phyloP scores from a whole-genome alignment of 1,140 invertebrate species.

The Leptopilina boulardi region DNA sequence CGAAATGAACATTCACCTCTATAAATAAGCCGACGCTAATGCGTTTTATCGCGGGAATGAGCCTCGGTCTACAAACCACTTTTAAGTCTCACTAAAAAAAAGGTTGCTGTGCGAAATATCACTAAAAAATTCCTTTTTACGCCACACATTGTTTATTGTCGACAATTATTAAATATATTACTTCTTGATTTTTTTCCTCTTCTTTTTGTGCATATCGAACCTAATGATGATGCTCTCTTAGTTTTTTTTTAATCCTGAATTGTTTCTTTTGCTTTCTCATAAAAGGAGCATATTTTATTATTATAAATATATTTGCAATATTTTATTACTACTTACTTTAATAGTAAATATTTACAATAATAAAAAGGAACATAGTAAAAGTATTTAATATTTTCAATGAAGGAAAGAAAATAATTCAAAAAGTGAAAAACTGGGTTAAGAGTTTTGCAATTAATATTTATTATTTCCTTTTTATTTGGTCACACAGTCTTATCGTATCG shows the following conservation, averaged over 20 bases:
- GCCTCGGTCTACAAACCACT: constrained; percentile 38
- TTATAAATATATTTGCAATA: too few relatives aligned
- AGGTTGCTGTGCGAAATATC: background rate
- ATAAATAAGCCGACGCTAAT: constrained; percentile 69
- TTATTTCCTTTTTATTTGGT: background rate
- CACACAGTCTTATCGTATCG: constrained; percentile 34
- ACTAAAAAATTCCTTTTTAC: constrained; percentile 4
- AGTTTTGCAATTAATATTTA: constrained; percentile 32
- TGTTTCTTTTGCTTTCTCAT: too few relatives aligned
- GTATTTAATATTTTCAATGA: too few relatives aligned
- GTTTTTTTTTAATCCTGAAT: too few relatives aligned
- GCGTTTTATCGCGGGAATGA: constrained; percentile 63
- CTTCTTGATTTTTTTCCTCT: too few relatives aligned
- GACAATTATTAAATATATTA: background rate
- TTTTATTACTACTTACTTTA: too few relatives aligned
- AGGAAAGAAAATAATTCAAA: too few relatives aligned
- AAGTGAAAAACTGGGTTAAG: background rate
- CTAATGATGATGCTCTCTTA: too few relatives aligned
- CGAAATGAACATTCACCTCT: constrained; percentile 61
- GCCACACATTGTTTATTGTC: background rate
- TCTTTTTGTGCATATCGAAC: too few relatives aligned
- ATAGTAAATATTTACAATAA: too few relatives aligned
- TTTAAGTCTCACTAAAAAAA: background rate
- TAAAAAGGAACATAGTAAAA: too few relatives aligned
- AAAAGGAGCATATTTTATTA: too few relatives aligned